phyloP scores from a whole-genome alignment of 2,888 invertebrate species.

The Orchesella flavescens region DNA sequence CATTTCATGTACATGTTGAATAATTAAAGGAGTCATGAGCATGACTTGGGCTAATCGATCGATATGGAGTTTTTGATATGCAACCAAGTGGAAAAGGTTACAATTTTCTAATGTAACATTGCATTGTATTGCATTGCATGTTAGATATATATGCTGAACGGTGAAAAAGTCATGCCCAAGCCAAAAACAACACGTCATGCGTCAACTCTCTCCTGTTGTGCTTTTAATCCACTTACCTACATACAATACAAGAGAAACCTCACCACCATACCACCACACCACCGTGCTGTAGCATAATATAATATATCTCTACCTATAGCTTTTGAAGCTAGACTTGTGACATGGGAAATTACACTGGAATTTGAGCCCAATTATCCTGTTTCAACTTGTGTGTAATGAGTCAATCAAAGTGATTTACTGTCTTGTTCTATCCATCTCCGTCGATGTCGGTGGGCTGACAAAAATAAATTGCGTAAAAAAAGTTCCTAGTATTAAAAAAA shows the following conservation, averaged over 20 bases:
- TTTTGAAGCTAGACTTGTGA: slow-evolving; percentile 18
- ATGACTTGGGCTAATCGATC: slow-evolving; percentile 51
- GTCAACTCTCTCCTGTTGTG: not conserved
- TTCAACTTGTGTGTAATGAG: slow-evolving; percentile 55
- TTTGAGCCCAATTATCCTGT: slow-evolving; percentile 49
- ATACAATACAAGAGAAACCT: no score
- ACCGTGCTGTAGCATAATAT: no score
- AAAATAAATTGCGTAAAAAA: no score
- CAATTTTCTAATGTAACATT: not conserved
- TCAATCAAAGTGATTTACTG: slow-evolving; percentile 57
- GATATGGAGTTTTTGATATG: slow-evolving; percentile 52
- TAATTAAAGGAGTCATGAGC: slow-evolving; percentile 46
- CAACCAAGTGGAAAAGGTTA: slow-evolving; percentile 49
- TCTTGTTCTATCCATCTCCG: not conserved
- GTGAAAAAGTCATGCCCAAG: slow-evolving; percentile 30
- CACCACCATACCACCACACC: no score
- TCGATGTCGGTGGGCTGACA: no score
- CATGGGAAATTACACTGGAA: slow-evolving; percentile 59
- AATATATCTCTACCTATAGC: no score
- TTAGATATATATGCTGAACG: no score
- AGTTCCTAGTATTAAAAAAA: no score
- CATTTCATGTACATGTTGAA: slow-evolving; percentile 32
- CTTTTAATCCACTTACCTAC: no score
- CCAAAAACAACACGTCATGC: slow-evolving; percentile 51
- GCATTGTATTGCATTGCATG: no score